Conservation (phyloP, 2,888 invertebrate species). For the Willowsia nigromaculata region DNA sequence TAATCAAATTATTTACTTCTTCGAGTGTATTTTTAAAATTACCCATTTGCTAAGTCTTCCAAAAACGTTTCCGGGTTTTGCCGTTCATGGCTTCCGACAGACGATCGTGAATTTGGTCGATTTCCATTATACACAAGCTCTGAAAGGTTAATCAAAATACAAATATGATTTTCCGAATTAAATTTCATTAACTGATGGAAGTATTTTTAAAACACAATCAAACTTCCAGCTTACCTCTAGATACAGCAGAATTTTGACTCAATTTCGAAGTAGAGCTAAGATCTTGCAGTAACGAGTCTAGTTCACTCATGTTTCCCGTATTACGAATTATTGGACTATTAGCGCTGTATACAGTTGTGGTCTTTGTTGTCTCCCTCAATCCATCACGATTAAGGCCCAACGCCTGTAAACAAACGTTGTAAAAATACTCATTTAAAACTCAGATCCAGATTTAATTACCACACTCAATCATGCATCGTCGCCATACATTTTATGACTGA, state of each 20-base stretch:
- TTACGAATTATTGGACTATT: slow-evolving; percentile 78
- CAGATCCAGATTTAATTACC: not conserved
- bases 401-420: slow-evolving; percentile 82
- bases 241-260: slow-evolving; percentile 75
- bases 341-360: slow-evolving; percentile 79
- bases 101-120: slow-evolving; percentile 78
- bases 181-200: no score
- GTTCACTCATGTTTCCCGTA: slow-evolving; percentile 84
- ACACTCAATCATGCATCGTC: not conserved
- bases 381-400: slow-evolving; percentile 83
- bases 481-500: not conserved
- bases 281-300: slow-evolving; percentile 95
- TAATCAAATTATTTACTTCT: not conserved
- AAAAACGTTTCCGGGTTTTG: slow-evolving; percentile 94
- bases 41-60: slow-evolving; percentile 93
- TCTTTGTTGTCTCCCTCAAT: slow-evolving; percentile 81
- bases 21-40: slow-evolving; percentile 76
- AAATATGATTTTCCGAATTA: no score
- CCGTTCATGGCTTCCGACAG: slow-evolving; percentile 80
- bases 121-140: slow-evolving; percentile 78
- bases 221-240: slow-evolving; percentile 65
- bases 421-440: not conserved
- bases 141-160: slow-evolving; percentile 55
- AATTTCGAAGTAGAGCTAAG: slow-evolving; percentile 83
- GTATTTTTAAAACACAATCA: not conserved